phyloP scores from a whole-genome alignment of 2,888 invertebrate species.

The Drosophila affinis region DNA sequence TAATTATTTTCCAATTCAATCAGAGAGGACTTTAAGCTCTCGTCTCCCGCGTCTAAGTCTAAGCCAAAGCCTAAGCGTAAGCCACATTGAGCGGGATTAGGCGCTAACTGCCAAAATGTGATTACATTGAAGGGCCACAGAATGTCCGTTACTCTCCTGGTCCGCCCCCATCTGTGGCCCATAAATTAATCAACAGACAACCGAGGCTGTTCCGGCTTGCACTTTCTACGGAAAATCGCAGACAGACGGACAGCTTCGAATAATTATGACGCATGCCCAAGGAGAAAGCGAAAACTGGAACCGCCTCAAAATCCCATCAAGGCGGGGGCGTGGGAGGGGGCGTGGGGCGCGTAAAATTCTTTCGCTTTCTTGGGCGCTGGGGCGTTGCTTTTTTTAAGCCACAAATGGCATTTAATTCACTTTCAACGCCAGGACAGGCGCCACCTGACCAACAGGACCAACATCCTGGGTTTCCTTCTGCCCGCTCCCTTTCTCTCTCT shows the following conservation, averaged over 20 bases:
- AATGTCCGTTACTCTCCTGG: constrained; percentile 35
- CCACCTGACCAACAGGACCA: constrained; percentile 23
- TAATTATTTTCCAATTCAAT: constrained; percentile 76
- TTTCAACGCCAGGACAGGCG: constrained; percentile 49
- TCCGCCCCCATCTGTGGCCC: constrained; percentile 18
- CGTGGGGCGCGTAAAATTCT: constrained; percentile 21
- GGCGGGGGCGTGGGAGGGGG: not conserved
- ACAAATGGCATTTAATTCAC: constrained; percentile 77
- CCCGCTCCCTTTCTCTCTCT: not conserved
- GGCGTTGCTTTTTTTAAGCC: constrained; percentile 55
- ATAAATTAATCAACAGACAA: constrained; percentile 71
- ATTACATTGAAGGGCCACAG: constrained; percentile 52
- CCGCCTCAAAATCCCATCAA: constrained; percentile 18
- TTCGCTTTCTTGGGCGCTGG: constrained; percentile 12
- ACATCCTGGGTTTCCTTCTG: constrained; percentile 9
- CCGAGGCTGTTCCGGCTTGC: constrained; percentile 17
- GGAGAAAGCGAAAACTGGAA: constrained; percentile 6
- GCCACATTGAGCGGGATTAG: constrained; percentile 75
- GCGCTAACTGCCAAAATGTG: constrained; percentile 71
- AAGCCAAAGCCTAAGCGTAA: constrained; percentile 61
- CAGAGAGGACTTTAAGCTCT: constrained; percentile 51
- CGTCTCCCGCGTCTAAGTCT: constrained; percentile 11
- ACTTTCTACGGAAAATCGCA: constrained; percentile 4
- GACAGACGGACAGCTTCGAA: not conserved
- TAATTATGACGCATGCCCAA: not conserved